Percentiles rank a stretch among this genome's conserved stretches.
Conservation (phyloP, 2,797 vertebrate species). For the Macroramphosus scolopax region DNA sequence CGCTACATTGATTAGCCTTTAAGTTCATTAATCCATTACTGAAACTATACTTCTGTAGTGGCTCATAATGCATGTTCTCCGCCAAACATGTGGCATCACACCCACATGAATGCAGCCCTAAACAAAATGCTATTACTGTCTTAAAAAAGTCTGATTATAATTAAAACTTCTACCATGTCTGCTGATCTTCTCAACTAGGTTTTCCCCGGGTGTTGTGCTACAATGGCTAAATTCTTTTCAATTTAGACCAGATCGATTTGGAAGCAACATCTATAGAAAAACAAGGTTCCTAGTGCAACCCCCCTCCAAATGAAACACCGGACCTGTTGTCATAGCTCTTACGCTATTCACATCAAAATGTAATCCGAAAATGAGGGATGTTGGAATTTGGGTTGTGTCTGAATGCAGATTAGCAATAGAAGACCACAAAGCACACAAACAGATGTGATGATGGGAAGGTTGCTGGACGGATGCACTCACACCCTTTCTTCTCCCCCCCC, state of each 20-base stretch:
- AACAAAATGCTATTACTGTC: too few species aligned
- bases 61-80: too few species aligned
- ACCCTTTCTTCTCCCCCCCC: conserved; percentile 42
- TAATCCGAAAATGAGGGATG: conserved; percentile 41
- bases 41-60: too few species aligned
- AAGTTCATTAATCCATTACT: too few species aligned
- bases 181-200: conserved; percentile 1
- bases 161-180: not conserved
- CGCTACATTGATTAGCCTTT: not conserved
- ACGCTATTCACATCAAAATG: conserved; percentile 33
- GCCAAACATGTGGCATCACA: too few species aligned
- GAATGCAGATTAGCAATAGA: conserved; percentile 72
- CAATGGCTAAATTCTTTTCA: conserved; percentile 10
- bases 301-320: conserved; percentile 25
- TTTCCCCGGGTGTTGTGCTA: conserved; percentile 6
- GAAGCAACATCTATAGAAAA: conserved; percentile 22
- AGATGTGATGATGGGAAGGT: conserved; percentile 57
- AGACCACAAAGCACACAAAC: conserved; percentile 67
- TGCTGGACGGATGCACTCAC: conserved; percentile 49
- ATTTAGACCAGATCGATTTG: conserved; percentile 24
- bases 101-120: not conserved
- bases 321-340: conserved; percentile 18
- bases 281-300: conserved; percentile 14
- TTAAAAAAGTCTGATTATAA: too few species aligned
- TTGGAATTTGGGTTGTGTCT: conserved; percentile 50